phyloP scores from a whole-genome alignment of 2,888 invertebrate species.

The Caenorhabditis drosophilae region DNA sequence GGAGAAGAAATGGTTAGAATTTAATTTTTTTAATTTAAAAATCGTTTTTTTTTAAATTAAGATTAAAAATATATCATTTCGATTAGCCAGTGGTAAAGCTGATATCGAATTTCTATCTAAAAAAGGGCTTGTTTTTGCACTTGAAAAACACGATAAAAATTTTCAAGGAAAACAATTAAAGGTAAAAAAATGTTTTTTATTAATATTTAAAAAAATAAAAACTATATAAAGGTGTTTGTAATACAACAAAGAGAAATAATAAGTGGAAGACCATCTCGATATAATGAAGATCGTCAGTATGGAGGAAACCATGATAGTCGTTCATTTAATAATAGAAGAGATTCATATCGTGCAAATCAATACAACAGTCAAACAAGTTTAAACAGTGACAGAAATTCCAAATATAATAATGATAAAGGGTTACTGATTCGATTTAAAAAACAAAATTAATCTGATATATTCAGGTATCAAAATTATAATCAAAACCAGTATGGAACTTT shows the following conservation, averaged over 20 bases:
- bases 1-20: slow-evolving; percentile 10
- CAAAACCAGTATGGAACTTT: slow-evolving; percentile 28
- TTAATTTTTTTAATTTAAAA: background rate
- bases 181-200: background rate
- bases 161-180: slow-evolving; percentile 11
- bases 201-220: too few species aligned
- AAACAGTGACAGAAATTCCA: slow-evolving; percentile 18
- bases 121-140: slow-evolving; percentile 11
- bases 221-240: slow-evolving; percentile 24
- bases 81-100: slow-evolving; percentile 9
- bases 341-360: slow-evolving; percentile 8
- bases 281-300: slow-evolving; percentile 10
- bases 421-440: too few species aligned
- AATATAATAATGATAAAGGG: slow-evolving; percentile 1
- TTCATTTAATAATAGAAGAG: background rate
- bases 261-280: slow-evolving; percentile 7
- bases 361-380: slow-evolving; percentile 34
- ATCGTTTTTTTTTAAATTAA: background rate
- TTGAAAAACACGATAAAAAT: slow-evolving; percentile 6
- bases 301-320: slow-evolving; percentile 15
- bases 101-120: slow-evolving; percentile 17
- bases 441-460: too few species aligned
- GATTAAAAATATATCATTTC: background rate
- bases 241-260: slow-evolving; percentile 12
- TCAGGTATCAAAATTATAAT: background rate